Evolutionary conservation across 1,140 invertebrate genomes (phyloP).

Genomic region (Drosophila lini): DNA sequence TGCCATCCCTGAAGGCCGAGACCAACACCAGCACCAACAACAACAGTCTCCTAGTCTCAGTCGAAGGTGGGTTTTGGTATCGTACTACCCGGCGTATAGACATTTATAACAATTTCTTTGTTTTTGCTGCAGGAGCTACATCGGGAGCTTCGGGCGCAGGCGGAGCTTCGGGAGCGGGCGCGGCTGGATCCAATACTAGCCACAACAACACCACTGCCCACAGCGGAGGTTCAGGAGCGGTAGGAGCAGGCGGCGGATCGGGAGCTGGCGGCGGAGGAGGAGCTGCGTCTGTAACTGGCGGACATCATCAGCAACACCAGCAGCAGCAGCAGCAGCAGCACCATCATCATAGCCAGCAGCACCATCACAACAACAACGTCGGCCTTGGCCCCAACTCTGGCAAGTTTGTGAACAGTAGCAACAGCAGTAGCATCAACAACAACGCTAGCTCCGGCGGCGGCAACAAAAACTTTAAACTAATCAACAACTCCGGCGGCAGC

Average conservation of each 20-base stretch:
- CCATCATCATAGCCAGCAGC: conserved; percentile 21
- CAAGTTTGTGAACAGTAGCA: conserved; percentile 39
- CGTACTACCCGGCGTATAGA: background rate
- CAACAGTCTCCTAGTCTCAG: conserved; percentile 83
- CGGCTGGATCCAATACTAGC: conserved; percentile 52
- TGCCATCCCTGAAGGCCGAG: conserved; percentile 99
- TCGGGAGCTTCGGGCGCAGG: conserved; percentile 44
- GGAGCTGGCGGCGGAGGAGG: conserved; percentile 41
- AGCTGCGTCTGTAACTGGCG: conserved; percentile 23
- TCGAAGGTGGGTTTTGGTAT: conserved; percentile 62
- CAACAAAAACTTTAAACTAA: conserved; percentile 74
- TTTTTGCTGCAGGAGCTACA: conserved; percentile 30
- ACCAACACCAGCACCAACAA: conserved; percentile 85
- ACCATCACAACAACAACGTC: conserved; percentile 50
- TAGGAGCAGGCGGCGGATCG: conserved; percentile 31
- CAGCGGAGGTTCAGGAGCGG: conserved; percentile 36
- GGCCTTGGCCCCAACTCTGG: conserved; percentile 43
- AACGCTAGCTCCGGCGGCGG: conserved; percentile 36
- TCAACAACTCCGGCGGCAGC: conserved; percentile 68
- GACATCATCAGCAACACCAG: conserved; percentile 47
- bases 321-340: conserved; percentile 25
- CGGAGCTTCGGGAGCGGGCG: conserved; percentile 32
- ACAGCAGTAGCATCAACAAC: conserved; percentile 19
- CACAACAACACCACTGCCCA: conserved; percentile 58
- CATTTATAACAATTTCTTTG: background rate